These are phyloP conservation scores for Euleptes europaea DNA, from an alignment of 2,113 vertebrate species.

Conservation along the genomic window DNA sequence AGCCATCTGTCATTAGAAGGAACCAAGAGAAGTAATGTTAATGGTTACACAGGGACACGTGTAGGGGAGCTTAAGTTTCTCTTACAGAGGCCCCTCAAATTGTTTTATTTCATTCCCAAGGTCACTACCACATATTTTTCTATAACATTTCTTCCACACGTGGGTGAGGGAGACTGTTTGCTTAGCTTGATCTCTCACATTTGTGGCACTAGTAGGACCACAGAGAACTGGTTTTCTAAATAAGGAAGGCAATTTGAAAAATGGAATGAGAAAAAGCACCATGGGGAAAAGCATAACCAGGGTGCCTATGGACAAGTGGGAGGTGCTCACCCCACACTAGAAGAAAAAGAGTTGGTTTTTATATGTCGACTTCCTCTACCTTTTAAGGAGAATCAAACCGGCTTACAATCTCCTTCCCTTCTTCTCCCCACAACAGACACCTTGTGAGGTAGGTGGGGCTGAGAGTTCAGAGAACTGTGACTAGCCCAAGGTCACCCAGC, in stretches of 20 bases:
- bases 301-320: not conserved
- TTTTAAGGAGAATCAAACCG: too few species aligned
- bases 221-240: not conserved
- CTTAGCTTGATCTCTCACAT: not conserved
- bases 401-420: too few species aligned
- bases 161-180: not conserved
- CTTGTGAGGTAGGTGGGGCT: too few species aligned
- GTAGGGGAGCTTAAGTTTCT: not conserved
- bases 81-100: not conserved
- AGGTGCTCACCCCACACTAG: not conserved
- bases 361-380: too few species aligned
- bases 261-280: not conserved
- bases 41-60: not conserved
- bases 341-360: too few species aligned
- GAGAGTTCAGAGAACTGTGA: too few species aligned
- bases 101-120: not conserved
- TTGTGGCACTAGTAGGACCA: not conserved
- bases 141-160: not conserved
- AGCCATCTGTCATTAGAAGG: conserved; percentile 79
- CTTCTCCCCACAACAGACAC: too few species aligned
- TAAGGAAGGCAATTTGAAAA: not conserved
- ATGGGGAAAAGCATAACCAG: not conserved
- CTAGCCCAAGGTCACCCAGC: too few species aligned
- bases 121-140: not conserved
- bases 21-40: conserved; percentile 2